Evolutionary conservation across 2,797 vertebrate species (phyloP).

Genomic region (Coranthus polyacanthus): DNA sequence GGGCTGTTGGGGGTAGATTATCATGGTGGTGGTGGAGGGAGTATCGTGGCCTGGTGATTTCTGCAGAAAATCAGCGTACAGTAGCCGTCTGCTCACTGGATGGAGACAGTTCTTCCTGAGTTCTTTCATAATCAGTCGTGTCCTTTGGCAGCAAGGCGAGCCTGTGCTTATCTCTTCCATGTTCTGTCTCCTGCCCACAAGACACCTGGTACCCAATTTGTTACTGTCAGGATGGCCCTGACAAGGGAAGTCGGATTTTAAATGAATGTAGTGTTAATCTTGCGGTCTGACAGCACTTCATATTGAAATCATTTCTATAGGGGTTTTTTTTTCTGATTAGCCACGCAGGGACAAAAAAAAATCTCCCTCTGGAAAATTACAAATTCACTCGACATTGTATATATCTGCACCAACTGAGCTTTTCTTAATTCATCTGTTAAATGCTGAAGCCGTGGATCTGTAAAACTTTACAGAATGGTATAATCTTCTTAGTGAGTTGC

Average conservation of each 20-base stretch:
- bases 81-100: conserved; percentile 39
- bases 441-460: conserved; percentile 26
- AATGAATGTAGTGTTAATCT: conserved; percentile 59
- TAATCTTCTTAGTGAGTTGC: conserved; percentile 38
- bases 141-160: conserved; percentile 67
- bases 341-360: conserved; percentile 9
- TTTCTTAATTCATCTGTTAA: conserved; percentile 30
- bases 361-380: conserved; percentile 38
- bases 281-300: conserved; percentile 35
- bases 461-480: conserved; percentile 29
- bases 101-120: conserved; percentile 56
- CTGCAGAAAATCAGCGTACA: conserved; percentile 19
- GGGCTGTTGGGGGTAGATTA: neutral
- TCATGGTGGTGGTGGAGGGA: neutral
- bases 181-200: conserved; percentile 58
- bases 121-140: conserved; percentile 64
- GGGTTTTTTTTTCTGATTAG: conserved; percentile 39
- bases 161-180: conserved; percentile 63
- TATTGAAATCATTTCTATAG: conserved; percentile 41
- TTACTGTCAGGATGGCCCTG: conserved; percentile 58
- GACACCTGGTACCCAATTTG: conserved; percentile 72
- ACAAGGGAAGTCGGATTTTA: conserved; percentile 50
- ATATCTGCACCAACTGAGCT: conserved; percentile 13
- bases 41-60: conserved; percentile 26
- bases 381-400: conserved; percentile 28